These are phyloP conservation scores for Drosophila seclusa DNA, from an alignment of 2,888 invertebrate genomes.

Conservation along the genomic window DNA sequence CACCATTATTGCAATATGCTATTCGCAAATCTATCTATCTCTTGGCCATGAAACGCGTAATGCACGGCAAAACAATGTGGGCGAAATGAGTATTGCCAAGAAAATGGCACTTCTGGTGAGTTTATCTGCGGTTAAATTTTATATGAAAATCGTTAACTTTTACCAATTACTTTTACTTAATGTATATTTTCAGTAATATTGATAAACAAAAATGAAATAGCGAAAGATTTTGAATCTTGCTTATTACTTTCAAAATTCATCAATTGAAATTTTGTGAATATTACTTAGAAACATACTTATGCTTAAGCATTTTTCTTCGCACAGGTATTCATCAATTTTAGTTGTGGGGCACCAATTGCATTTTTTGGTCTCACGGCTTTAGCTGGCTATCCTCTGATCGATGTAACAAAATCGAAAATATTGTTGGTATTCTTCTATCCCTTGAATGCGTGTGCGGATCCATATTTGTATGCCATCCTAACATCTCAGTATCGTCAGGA, in stretches of 20 bases:
- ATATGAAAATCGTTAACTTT: background rate
- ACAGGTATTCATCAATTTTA: constrained; percentile 91
- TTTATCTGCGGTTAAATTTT: background rate
- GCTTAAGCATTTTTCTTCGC: background rate
- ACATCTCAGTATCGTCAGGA: constrained; percentile 94
- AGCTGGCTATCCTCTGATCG: constrained; percentile 92
- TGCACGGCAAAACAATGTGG: constrained; percentile 85
- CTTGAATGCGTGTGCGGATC: constrained; percentile 96
- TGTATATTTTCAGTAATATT: background rate
- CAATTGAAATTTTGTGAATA: background rate
- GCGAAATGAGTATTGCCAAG: constrained; percentile 92
- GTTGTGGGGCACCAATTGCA: constrained; percentile 94
- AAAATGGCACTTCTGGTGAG: constrained; percentile 94
- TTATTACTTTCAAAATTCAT: background rate
- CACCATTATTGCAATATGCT: constrained; percentile 92
- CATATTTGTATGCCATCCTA: constrained; percentile 95
- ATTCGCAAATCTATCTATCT: constrained; percentile 93
- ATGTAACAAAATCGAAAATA: constrained; percentile 92
- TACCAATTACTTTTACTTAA: background rate
- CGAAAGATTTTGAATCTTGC: background rate
- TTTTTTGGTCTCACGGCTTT: constrained; percentile 95
- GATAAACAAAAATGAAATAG: background rate
- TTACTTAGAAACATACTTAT: background rate
- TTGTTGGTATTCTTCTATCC: constrained; percentile 96
- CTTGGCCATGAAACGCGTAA: constrained; percentile 89